Percentiles rank a stretch among this genome's conserved stretches.
phyloP scores from a whole-genome alignment of 2,888 invertebrate genomes.

The Diogma glabrata region DNA sequence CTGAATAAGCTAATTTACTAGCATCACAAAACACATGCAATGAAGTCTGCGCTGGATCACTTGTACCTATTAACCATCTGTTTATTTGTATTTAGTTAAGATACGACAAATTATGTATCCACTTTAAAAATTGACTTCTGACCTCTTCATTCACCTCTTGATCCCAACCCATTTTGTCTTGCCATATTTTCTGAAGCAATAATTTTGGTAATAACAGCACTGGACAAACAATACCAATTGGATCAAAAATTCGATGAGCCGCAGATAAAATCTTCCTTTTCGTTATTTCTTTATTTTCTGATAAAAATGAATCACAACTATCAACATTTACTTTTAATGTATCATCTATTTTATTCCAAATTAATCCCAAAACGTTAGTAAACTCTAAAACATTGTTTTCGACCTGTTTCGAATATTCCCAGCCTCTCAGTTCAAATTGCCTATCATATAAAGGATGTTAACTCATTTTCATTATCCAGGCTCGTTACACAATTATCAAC shows the following conservation, averaged over 20 bases:
- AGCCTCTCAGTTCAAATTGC: not conserved
- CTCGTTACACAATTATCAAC: slow-evolving; percentile 7
- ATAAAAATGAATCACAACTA: not conserved
- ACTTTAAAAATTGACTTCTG: not conserved
- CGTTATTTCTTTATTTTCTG: not conserved
- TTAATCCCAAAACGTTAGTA: not conserved
- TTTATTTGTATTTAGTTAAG: not conserved
- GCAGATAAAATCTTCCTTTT: not conserved
- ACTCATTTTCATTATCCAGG: not conserved
- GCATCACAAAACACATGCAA: slow-evolving; percentile 9
- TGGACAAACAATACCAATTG: not conserved
- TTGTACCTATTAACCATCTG: not conserved
- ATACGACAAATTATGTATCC: not conserved
- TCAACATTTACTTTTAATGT: not conserved
- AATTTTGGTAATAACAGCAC: not conserved
- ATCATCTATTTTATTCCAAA: not conserved
- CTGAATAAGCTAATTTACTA: slow-evolving; percentile 2
- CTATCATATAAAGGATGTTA: too few species aligned
- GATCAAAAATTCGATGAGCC: not conserved
- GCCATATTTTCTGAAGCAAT: not conserved
- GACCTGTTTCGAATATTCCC: not conserved
- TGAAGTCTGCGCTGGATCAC: not conserved
- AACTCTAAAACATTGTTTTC: not conserved
- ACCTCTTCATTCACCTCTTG: not conserved
- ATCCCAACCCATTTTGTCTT: slow-evolving; percentile 2